These are phyloP conservation scores for Sebastolobus altivelis DNA, from an alignment of 2,797 vertebrate species.

Conservation along the genomic window DNA sequence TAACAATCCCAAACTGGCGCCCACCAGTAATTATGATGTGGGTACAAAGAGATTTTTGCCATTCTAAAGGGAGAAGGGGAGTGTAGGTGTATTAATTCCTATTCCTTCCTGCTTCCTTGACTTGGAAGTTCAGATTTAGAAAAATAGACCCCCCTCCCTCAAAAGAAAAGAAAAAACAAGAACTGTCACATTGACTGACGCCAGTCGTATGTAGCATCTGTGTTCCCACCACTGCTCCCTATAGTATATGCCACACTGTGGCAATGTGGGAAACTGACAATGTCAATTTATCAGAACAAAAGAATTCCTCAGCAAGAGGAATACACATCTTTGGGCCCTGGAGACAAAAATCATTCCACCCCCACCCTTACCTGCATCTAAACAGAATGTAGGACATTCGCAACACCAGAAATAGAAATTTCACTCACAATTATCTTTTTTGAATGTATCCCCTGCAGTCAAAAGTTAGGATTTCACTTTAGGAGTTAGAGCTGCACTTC, in stretches of 20 bases:
- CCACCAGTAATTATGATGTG: constrained; percentile 79
- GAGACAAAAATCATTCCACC: constrained; percentile 82
- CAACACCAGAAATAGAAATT: constrained; percentile 83
- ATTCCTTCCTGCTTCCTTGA: constrained; percentile 79
- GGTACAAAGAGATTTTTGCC: constrained; percentile 82
- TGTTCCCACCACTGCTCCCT: constrained; percentile 81
- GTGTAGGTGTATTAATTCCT: constrained; percentile 83
- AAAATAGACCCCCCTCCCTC: constrained; percentile 69
- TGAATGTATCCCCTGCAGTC: constrained; percentile 80
- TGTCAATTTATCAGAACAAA: constrained; percentile 89
- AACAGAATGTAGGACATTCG: constrained; percentile 86
- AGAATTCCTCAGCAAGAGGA: constrained; percentile 80
- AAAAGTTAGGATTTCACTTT: constrained; percentile 79
- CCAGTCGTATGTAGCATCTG: constrained; percentile 75
- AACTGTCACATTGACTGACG: constrained; percentile 83
- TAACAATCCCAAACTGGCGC: constrained; percentile 77
- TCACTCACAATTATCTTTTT: constrained; percentile 82
- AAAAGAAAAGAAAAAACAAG: constrained; percentile 73
- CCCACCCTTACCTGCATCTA: constrained; percentile 84
- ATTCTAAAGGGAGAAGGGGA: constrained; percentile 77
- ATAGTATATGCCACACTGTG: constrained; percentile 79
- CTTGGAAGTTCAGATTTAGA: constrained; percentile 83
- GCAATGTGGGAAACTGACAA: constrained; percentile 85
- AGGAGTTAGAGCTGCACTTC: constrained; percentile 65
- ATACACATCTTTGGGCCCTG: constrained; percentile 80